Conservation (phyloP, 1,140 invertebrate genomes). For the Gryllus bimaculatus region DNA sequence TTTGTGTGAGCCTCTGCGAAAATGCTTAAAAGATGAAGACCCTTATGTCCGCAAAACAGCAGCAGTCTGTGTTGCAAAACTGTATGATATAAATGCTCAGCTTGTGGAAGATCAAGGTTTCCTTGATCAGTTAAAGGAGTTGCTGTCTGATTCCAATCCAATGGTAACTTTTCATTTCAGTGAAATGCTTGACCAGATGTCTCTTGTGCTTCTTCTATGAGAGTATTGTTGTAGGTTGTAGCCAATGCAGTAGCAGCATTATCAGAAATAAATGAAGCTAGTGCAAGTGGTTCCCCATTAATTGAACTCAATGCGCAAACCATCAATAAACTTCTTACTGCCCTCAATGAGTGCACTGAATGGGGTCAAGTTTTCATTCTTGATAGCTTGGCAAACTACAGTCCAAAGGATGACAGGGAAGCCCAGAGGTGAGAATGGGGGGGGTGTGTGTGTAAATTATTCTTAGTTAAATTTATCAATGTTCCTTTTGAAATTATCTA, state of each 20-base stretch:
- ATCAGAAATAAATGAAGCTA: slow-evolving; percentile 97
- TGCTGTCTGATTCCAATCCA: slow-evolving; percentile 98
- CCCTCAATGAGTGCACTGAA: slow-evolving; percentile 98
- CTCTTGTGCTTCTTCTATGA: no score
- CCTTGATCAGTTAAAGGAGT: slow-evolving; percentile 91
- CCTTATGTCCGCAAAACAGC: slow-evolving; percentile 99
- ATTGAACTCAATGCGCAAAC: slow-evolving; percentile 97
- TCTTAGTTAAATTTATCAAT: no score
- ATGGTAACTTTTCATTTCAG: slow-evolving; percentile 60
- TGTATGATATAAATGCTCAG: slow-evolving; percentile 97
- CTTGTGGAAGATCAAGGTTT: slow-evolving; percentile 98
- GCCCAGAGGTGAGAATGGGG: slow-evolving; percentile 68
- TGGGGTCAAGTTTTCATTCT: slow-evolving; percentile 99
- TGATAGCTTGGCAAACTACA: slow-evolving; percentile 95
- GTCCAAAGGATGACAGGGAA: slow-evolving; percentile 93
- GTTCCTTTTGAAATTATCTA: no score
- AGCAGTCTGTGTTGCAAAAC: slow-evolving; percentile 97
- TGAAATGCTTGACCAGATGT: not conserved
- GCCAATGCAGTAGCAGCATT: slow-evolving; percentile 98
- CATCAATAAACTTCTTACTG: slow-evolving; percentile 96
- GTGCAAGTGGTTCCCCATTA: slow-evolving; percentile 80
- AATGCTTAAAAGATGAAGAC: slow-evolving; percentile 98
- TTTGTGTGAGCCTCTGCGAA: slow-evolving; percentile 94
- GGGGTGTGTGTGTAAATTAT: no score
- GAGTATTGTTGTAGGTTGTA: slow-evolving; percentile 58